Evolutionary conservation across 1,140 invertebrate genomes (phyloP).

Genomic region (Ceratoteleas bidentatus): DNA sequence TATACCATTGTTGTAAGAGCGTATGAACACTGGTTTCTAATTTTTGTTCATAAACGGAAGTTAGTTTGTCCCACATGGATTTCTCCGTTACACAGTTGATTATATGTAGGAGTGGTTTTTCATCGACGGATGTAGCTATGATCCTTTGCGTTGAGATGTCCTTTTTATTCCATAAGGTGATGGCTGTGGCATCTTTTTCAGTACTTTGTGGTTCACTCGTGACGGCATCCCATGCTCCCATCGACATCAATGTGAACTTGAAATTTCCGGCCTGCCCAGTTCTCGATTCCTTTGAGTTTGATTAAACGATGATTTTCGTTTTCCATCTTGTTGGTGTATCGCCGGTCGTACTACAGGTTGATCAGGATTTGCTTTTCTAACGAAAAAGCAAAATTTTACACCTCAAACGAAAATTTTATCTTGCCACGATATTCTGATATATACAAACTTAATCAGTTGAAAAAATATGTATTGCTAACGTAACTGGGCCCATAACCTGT

Average conservation of each 20-base stretch:
- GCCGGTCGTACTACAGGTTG: too few relatives aligned
- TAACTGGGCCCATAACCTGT: conserved; percentile 41
- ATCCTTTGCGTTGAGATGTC: conserved; percentile 55
- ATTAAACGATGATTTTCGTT: background rate
- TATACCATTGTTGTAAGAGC: conserved; percentile 71
- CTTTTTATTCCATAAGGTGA: background rate
- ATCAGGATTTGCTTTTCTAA: too few relatives aligned
- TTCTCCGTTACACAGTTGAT: conserved; percentile 62
- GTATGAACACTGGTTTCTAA: conserved; percentile 71
- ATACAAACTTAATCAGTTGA: background rate
- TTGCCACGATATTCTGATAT: too few relatives aligned
- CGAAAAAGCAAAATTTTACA: background rate
- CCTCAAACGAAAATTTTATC: background rate
- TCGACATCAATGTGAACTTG: conserved; percentile 45
- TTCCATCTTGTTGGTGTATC: background rate
- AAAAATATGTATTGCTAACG: conserved; percentile 20
- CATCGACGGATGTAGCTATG: conserved; percentile 51
- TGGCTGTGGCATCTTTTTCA: background rate
- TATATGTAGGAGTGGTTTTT: conserved; percentile 66
- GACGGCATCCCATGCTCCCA: conserved; percentile 38
- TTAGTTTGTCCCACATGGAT: conserved; percentile 72
- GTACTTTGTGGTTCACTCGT: background rate
- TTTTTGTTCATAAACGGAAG: conserved; percentile 73
- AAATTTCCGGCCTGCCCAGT: conserved; percentile 61
- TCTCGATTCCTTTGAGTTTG: conserved; percentile 11